Conservation (phyloP, 2,797 vertebrate species). For the Pitangus sulphuratus region DNA sequence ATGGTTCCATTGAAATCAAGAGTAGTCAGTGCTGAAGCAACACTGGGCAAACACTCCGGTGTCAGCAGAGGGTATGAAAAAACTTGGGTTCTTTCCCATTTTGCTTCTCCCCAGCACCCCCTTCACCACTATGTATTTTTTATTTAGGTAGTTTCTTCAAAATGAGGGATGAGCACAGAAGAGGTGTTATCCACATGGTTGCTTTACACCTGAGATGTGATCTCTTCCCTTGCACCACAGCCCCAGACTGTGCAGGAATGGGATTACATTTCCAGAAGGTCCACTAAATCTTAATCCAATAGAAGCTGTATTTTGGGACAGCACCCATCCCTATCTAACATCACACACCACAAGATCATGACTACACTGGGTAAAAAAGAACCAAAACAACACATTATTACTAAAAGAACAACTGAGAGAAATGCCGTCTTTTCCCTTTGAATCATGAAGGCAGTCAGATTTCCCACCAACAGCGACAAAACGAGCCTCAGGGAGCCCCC, state of each 20-base stretch:
- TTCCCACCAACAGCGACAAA: not conserved
- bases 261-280: not conserved
- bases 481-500: not conserved
- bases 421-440: not conserved
- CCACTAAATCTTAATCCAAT: not conserved
- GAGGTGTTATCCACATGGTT: not conserved
- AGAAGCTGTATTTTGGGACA: not conserved
- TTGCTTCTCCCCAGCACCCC: not conserved
- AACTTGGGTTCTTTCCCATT: not conserved
- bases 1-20: not conserved
- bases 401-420: not conserved
- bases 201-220: not conserved
- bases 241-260: not conserved
- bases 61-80: not conserved
- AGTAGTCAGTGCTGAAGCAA: not conserved
- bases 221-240: not conserved
- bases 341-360: rapidly evolving
- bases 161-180: not conserved
- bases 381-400: not conserved
- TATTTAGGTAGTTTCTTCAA: not conserved
- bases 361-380: not conserved
- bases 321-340: not conserved
- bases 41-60: not conserved
- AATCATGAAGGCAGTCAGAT: not conserved
- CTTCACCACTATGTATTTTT: not conserved